phyloP scores from a whole-genome alignment of 2,888 invertebrate species.

The Pharmacophagus antenor region DNA sequence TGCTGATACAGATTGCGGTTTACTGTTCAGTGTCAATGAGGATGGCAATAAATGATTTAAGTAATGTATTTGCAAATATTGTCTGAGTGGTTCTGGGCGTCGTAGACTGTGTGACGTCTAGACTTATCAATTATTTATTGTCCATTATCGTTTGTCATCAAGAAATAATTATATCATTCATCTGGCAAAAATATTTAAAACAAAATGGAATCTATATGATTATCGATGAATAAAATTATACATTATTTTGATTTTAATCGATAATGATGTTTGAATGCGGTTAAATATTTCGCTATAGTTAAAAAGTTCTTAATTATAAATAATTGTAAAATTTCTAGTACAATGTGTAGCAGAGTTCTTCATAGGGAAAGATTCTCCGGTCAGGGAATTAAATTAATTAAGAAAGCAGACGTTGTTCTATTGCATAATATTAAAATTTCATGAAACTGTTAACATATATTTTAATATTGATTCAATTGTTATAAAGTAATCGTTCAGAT shows the following conservation, averaged over 20 bases:
- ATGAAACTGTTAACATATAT: not conserved
- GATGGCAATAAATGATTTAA: too few species aligned
- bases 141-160: not conserved
- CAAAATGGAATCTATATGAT: not conserved
- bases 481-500: too few species aligned
- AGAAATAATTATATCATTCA: not conserved
- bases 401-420: conserved; percentile 8
- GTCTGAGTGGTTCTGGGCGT: not conserved
- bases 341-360: conserved; percentile 8
- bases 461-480: not conserved
- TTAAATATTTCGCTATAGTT: not conserved
- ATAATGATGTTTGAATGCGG: not conserved
- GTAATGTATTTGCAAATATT: too few species aligned
- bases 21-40: not conserved
- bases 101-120: not conserved
- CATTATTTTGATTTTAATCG: not conserved
- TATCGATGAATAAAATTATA: not conserved
- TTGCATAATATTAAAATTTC: not conserved
- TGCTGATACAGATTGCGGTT: not conserved
- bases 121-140: not conserved
- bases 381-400: conserved; percentile 19
- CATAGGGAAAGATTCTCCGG: conserved; percentile 4
- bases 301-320: conserved; percentile 5
- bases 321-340: conserved; percentile 2
- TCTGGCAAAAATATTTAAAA: not conserved